Conservation (phyloP, 2,888 invertebrate genomes). For the Tubulanus polymorphus region DNA sequence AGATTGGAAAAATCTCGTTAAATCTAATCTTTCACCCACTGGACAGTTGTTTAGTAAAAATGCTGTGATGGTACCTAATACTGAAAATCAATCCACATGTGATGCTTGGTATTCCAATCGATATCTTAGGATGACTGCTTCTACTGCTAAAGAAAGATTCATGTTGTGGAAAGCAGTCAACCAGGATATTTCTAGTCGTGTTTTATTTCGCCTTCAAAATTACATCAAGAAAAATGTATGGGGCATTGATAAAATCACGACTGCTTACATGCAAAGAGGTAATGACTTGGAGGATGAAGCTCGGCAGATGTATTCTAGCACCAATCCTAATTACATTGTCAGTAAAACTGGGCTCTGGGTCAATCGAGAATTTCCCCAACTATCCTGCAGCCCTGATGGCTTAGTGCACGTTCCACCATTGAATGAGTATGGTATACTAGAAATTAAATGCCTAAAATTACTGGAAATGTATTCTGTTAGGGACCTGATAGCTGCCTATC, state of each 20-base stretch:
- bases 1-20: not conserved
- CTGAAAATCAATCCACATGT: not conserved
- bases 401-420: not conserved
- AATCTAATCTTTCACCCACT: not conserved
- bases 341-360: constrained; percentile 1
- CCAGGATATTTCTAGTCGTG: not conserved
- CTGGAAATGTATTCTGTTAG: not conserved
- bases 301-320: not conserved
- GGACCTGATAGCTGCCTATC: not conserved
- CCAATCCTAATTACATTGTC: not conserved
- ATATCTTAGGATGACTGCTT: not conserved
- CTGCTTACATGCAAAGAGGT: not conserved
- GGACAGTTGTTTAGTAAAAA: not conserved
- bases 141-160: not conserved
- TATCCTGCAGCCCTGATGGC: not conserved
- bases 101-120: not conserved
- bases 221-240: not conserved
- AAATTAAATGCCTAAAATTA: not conserved
- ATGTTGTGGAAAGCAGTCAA: too few relatives aligned
- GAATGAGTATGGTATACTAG: not conserved
- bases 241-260: not conserved
- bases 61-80: not conserved
- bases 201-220: not conserved
- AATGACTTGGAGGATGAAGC: not conserved
- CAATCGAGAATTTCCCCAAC: not conserved